Conservation (phyloP, 2,888 invertebrate genomes). For the Plebejus melissa region DNA sequence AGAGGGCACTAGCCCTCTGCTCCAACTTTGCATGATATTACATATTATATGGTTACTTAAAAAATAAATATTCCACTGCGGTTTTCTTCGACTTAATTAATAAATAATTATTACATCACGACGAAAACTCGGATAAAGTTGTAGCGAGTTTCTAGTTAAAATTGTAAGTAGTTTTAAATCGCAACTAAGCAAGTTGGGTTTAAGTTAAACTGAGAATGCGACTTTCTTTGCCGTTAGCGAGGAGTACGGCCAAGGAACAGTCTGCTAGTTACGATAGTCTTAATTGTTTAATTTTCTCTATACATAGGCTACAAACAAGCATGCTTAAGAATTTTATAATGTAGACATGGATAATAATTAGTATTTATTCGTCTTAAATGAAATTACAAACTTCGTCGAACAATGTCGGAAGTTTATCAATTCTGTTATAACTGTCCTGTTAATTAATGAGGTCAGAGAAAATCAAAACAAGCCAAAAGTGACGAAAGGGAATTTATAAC, state of each 20-base stretch:
- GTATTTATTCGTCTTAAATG: not conserved
- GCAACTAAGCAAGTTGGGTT: not conserved
- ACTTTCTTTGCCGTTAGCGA: not conserved
- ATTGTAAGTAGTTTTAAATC: conserved; percentile 11
- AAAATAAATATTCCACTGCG: not conserved
- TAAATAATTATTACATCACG: conserved; percentile 5
- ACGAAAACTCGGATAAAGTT: not conserved
- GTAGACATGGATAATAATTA: too few species aligned
- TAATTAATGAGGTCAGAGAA: not conserved
- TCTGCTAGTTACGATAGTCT: not conserved
- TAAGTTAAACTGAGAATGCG: not conserved
- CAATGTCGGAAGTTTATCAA: not conserved
- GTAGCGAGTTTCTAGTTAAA: not conserved
- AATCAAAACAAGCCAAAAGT: not conserved
- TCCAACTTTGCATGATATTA: too few species aligned
- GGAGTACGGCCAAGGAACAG: not conserved
- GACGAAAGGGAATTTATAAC: not conserved
- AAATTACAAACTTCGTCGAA: not conserved
- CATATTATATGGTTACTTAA: not conserved
- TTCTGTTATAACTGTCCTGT: not conserved
- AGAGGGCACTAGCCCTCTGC: too few species aligned
- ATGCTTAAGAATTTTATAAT: too few species aligned
- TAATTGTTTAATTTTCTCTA: not conserved
- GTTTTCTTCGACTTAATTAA: not conserved
- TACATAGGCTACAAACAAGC: too few species aligned